Base-by-base conservation (phyloP, 2,888 invertebrate species). In the Ormyrus labotus region DNA sequence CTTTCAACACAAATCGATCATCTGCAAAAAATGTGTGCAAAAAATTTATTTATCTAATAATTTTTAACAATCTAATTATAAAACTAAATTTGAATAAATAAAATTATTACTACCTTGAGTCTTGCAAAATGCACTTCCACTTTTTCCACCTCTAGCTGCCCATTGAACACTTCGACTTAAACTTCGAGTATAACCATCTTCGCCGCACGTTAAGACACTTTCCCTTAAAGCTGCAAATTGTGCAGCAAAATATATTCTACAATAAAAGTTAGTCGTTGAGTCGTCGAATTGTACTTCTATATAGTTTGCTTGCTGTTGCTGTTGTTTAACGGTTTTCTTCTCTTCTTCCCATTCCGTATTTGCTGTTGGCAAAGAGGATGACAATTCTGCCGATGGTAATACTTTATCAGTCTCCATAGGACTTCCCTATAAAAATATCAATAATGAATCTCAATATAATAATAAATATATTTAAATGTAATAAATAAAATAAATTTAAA, bases 131-230 rank as follows among this genome's bases (percentile, higher is more conserved):
- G 96, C 94, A 7, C 98, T 98, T 0, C 99, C 99, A 0, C 99
- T 99, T 91, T 99, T 99, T 53, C 99, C 99, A 5, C 99, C 99
- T 83, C 96, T 93, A 0, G 99, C 98, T 67, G 96, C 96, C 98
- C 98, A 99, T 75, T 95, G 95, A 57, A 96, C 93, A 88, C 97
- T 97, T 83, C 95, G 93, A 57, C 96, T 94, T 75, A 98, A 92
- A 45, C 98, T 98, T 9, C 97, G 93, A n/a, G 97, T 94, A 89
- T 95, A 96, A 0, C 94, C 95, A 83, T 95, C 94, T 90, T 94
- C 96, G 55, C 94, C 94, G 50, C 92, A 93, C 5, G 93, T 92
- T 81, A 94, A 91, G 48, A 94, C 91, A 65, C 92, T 89, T 70
- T 90, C 88, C 0, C 99, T 93, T 78, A 99, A 92, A 63, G 94